Percentiles rank a stretch among this genome's conserved stretches.
phyloP scores from a whole-genome alignment of 1,140 invertebrate species.

The Penaeus japonicus region DNA sequence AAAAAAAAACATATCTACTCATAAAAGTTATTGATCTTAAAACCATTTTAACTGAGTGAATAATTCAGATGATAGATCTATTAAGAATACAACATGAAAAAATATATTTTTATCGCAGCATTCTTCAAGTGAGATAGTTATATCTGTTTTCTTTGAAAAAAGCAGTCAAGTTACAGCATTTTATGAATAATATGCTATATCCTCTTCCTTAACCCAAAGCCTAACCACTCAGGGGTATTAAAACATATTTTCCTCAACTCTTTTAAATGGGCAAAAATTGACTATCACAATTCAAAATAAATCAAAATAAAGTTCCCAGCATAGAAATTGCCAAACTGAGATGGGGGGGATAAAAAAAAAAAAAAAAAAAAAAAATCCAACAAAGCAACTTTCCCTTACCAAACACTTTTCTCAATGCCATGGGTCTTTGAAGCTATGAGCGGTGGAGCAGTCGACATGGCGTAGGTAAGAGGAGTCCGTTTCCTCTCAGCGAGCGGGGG shows the following conservation, averaged over 20 bases:
- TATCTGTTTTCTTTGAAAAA: not conserved
- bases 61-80: too few relatives aligned
- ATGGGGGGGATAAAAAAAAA: not conserved
- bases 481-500: too few relatives aligned
- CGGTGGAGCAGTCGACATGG: not conserved
- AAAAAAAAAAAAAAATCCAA: too few relatives aligned
- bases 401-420: conserved; percentile 57
- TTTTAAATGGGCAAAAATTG: not conserved
- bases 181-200: not conserved
- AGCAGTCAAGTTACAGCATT: too few relatives aligned
- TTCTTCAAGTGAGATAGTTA: not conserved
- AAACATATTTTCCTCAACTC: not conserved
- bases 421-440: conserved; percentile 38
- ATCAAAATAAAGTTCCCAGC: too few relatives aligned
- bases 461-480: not conserved
- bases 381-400: conserved; percentile 20
- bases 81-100: too few relatives aligned
- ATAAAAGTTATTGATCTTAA: too few relatives aligned
- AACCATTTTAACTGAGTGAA: too few relatives aligned
- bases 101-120: not conserved
- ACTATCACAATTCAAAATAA: not conserved
- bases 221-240: not conserved
- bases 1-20: too few relatives aligned
- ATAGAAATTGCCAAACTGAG: not conserved
- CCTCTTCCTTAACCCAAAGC: not conserved